Evolutionary conservation across 2,888 invertebrate genomes (phyloP).

Genomic region (Smittia sp.): DNA sequence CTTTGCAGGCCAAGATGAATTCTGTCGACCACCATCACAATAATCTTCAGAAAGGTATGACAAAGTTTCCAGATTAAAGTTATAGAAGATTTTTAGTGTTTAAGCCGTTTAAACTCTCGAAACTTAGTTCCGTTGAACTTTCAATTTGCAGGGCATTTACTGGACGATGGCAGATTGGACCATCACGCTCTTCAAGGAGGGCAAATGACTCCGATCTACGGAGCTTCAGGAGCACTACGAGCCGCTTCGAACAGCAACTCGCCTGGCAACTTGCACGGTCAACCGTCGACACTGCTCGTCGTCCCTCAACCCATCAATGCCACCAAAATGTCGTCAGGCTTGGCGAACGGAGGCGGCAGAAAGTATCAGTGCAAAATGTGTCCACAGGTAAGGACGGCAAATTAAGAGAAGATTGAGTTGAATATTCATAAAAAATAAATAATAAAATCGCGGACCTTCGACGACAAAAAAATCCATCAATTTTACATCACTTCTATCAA

Average conservation of each 20-base stretch:
- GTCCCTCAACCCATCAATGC: slow-evolving; percentile 85
- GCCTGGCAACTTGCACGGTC: slow-evolving; percentile 52
- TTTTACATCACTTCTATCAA: slow-evolving; percentile 26
- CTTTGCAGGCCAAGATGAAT: slow-evolving; percentile 53
- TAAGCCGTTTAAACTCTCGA: not conserved
- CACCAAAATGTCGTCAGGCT: slow-evolving; percentile 58
- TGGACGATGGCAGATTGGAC: slow-evolving; percentile 54
- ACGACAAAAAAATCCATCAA: slow-evolving; percentile 18
- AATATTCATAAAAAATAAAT: slow-evolving; percentile 5
- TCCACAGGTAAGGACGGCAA: slow-evolving; percentile 43
- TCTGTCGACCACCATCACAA: slow-evolving; percentile 50
- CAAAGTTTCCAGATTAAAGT: not conserved
- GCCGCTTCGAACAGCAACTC: slow-evolving; percentile 47
- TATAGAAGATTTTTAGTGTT: not conserved
- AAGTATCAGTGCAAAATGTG: slow-evolving; percentile 98
- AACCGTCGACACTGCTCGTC: slow-evolving; percentile 69
- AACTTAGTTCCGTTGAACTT: slow-evolving; percentile 8
- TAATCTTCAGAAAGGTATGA: slow-evolving; percentile 53
- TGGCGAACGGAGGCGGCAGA: slow-evolving; percentile 54
- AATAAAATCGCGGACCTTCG: not conserved
- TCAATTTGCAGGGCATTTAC: slow-evolving; percentile 50
- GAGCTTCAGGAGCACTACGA: slow-evolving; percentile 45
- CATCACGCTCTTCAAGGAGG: slow-evolving; percentile 52
- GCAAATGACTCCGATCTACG: slow-evolving; percentile 45
- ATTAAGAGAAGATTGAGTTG: not conserved